Evolutionary conservation across 2,888 invertebrate species (phyloP), one percentile per base, ranked within the genome.

Genomic region (Plebejus anna): DNA sequence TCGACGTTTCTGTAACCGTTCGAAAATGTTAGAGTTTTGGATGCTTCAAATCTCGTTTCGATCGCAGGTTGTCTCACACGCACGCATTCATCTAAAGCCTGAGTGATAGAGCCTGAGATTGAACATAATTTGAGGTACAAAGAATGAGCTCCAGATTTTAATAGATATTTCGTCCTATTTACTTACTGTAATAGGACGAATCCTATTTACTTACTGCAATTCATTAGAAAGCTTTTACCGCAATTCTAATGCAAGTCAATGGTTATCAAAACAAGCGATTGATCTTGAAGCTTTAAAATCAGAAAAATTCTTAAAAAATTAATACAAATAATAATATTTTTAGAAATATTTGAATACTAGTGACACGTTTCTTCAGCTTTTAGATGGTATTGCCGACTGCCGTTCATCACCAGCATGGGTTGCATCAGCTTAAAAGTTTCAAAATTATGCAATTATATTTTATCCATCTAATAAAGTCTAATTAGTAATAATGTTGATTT

Each of bases 301-400:
- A 2, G 47, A 7, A 28, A 71, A 28, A 7, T 11, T 42, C 16
- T 47, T 11, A 47, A 47, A 47, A 47, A 47, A 47, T 47, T 2
- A 47, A 2, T 47, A 47, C 47, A 47, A 47, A 2, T 2, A 42
- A 7, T 47, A 1, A 47, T 47, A 9, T 2, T 47, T 47, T 47
- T 47, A 9, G 9, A 42, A 9, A 42, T 42, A 42, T 42, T 42
- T 42, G 9, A 9, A 42, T 42, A 42, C 9, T 42, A n/a, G 70
- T 22, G 38, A 16, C 70, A 38, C n/a, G n/a, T 70, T 70, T 70
- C 36, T 70, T 61, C 66, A 5, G 66, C 28, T 75, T 87, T 87
- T 86, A 86, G 85, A 82, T 84, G 84, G 76, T 78, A 80, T 66
- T 75, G 80, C 78, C 81, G 78, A 22, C 22, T 22, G 22, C 22